Evolutionary conservation across 2,797 vertebrate species (phyloP).

Genomic region (Rhincodon typus): DNA sequence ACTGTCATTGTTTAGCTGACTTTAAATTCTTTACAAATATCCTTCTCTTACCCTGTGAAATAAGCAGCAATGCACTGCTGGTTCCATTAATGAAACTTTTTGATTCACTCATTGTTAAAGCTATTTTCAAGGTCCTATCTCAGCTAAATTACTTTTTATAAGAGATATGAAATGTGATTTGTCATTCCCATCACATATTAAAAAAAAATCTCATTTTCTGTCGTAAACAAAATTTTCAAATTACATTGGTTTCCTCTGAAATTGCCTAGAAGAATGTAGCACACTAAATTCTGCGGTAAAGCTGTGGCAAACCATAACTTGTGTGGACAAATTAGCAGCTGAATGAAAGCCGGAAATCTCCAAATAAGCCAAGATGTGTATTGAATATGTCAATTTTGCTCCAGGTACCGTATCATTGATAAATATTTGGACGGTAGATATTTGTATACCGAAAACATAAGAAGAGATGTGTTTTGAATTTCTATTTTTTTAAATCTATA

Average conservation of each 20-base stretch:
- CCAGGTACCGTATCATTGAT: neutral
- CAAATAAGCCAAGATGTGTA: neutral
- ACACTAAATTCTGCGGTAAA: neutral
- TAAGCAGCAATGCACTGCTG: neutral
- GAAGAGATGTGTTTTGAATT: neutral
- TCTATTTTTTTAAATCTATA: neutral
- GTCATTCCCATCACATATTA: neutral
- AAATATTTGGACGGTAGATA: neutral
- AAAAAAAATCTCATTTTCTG: conserved; percentile 5
- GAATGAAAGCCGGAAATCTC: neutral
- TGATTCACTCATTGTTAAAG: neutral
- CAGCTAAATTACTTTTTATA: neutral
- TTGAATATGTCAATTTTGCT: neutral
- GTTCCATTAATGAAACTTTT: neutral
- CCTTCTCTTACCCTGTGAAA: neutral
- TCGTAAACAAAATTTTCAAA: conserved; percentile 11
- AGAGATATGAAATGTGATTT: neutral
- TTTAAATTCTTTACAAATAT: neutral
- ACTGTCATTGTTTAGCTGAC: neutral
- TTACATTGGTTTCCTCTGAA: neutral
- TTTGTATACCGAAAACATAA: neutral
- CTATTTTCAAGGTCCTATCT: neutral
- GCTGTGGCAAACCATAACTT: neutral
- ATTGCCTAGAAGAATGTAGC: neutral
- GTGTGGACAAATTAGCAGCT: neutral